phyloP scores from a whole-genome alignment of 2,888 invertebrate genomes.

The Drosophila acutilabella region DNA sequence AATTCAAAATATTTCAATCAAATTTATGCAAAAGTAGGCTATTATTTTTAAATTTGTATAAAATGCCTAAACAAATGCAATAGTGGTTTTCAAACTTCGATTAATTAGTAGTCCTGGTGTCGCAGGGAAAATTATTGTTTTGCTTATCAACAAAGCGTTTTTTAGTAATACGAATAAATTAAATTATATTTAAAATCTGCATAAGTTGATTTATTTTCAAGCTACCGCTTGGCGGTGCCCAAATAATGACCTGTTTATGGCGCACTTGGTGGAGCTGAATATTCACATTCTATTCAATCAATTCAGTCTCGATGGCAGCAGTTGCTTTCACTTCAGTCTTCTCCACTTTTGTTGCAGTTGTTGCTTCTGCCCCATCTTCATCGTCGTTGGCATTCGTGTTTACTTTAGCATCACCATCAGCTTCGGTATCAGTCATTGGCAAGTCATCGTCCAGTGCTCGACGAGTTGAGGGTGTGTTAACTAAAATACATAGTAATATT shows the following conservation, averaged over 20 bases:
- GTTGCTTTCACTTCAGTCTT: constrained; percentile 30
- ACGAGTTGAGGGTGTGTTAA: constrained; percentile 44
- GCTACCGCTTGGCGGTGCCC: constrained; percentile 51
- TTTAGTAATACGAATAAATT: constrained; percentile 36
- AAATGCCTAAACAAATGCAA: background rate
- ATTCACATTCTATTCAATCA: constrained; percentile 20
- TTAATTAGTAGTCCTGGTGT: constrained; percentile 28
- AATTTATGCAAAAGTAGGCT: background rate
- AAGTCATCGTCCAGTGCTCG: constrained; percentile 57
- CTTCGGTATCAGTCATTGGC: constrained; percentile 52
- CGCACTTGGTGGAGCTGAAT: constrained; percentile 36
- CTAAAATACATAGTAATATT: constrained; percentile 25
- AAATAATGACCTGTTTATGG: constrained; percentile 53
- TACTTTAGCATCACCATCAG: constrained; percentile 19
- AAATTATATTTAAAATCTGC: constrained; percentile 39
- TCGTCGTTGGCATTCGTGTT: constrained; percentile 3
- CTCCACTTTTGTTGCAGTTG: constrained; percentile 36
- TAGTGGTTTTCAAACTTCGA: constrained; percentile 8
- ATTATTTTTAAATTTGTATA: background rate
- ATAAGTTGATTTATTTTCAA: constrained; percentile 49
- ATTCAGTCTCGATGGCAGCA: constrained; percentile 35
- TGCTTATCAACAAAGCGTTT: constrained; percentile 62
- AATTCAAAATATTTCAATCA: background rate
- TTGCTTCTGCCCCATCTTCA: background rate
- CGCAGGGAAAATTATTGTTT: constrained; percentile 11